phyloP scores from a whole-genome alignment of 2,797 vertebrate genomes.

The Tenualosa ilisha region DNA sequence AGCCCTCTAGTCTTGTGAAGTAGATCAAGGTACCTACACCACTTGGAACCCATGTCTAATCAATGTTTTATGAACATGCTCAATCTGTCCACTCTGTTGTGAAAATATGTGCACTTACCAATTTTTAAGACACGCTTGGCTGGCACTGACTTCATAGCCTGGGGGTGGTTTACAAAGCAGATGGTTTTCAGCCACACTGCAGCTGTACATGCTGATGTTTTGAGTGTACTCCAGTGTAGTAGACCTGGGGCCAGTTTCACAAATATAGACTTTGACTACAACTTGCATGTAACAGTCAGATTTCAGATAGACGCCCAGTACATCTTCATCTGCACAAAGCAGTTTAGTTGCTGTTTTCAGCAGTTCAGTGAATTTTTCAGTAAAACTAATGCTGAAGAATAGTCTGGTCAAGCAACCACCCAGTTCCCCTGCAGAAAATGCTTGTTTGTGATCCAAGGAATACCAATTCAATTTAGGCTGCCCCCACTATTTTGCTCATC shows the following conservation, averaged over 20 bases:
- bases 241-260: neutral
- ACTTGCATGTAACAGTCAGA: no score
- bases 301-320: no score
- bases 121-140: neutral
- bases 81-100: constrained; percentile 17
- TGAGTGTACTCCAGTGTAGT: neutral
- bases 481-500: no score
- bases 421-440: no score
- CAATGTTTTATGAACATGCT: constrained; percentile 7
- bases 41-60: constrained; percentile 6
- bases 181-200: neutral
- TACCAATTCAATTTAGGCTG: no score
- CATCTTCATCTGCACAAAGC: no score
- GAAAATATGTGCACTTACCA: constrained; percentile 16
- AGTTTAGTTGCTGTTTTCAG: no score
- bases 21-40: neutral
- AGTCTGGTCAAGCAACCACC: no score
- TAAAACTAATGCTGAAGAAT: no score
- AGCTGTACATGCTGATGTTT: constrained; percentile 8
- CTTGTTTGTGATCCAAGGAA: no score
- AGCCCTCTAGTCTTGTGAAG: neutral
- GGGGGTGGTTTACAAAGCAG: constrained; percentile 7
- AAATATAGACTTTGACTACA: no score
- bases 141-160: neutral
- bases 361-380: no score